These are phyloP conservation scores for Enteromius treurensis DNA, from an alignment of 2,797 vertebrate species.

Conservation along the genomic window DNA sequence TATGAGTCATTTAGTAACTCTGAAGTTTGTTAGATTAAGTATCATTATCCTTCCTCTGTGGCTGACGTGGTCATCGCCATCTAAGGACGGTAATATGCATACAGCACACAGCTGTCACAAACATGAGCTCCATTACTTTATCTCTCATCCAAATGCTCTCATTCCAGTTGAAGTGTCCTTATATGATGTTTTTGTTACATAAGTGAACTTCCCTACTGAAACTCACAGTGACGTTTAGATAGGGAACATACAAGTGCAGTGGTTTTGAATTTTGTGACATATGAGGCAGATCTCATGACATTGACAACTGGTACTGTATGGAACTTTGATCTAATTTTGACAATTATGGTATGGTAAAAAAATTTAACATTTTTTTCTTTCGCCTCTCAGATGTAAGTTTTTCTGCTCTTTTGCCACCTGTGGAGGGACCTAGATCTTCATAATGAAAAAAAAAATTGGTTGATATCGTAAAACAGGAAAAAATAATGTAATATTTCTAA, in stretches of 20 bases:
- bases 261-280: background rate
- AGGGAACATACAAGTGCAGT: background rate
- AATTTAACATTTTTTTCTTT: background rate
- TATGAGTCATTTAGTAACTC: slow-evolving; percentile 16
- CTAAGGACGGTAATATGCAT: background rate
- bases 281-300: background rate
- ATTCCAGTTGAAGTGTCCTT: slow-evolving; percentile 10
- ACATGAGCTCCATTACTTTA: background rate
- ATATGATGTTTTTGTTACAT: slow-evolving; percentile 14
- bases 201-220: background rate
- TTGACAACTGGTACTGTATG: background rate
- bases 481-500: background rate
- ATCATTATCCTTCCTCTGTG: background rate
- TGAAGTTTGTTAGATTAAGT: slow-evolving; percentile 16
- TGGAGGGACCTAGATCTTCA: background rate
- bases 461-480: background rate
- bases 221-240: background rate
- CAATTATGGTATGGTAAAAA: background rate
- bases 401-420: background rate
- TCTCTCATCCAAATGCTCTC: background rate
- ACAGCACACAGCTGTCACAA: background rate
- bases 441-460: background rate
- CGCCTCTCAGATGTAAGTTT: background rate
- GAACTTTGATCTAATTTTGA: background rate
- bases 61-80: background rate